A percentile compares a stretch with the other conserved stretches of the same genome.
Conservation (phyloP, 2,888 invertebrate species). For the Syrista parreyssii region DNA sequence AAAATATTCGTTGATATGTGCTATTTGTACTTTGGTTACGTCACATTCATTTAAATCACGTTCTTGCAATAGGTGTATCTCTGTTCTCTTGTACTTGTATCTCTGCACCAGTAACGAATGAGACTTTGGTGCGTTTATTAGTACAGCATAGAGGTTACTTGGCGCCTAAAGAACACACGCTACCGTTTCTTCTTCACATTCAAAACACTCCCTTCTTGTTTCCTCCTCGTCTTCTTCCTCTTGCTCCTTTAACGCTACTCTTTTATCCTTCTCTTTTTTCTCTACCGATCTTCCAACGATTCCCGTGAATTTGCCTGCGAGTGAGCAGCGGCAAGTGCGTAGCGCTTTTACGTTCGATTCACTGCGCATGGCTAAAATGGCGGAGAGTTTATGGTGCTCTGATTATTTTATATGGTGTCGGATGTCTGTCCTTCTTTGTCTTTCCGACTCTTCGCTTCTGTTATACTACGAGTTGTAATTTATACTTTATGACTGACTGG, state of each 20-base stretch:
- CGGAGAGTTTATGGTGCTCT: neutral
- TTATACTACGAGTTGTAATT: neutral
- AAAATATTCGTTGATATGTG: slow-evolving; percentile 44
- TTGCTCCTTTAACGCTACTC: slow-evolving; percentile 18
- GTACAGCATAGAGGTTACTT: neutral
- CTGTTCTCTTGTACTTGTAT: neutral
- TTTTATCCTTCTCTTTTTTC: slow-evolving; percentile 26
- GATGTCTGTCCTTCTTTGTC: neutral
- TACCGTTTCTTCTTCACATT: slow-evolving; percentile 9
- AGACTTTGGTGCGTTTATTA: neutral
- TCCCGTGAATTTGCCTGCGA: slow-evolving; percentile 17
- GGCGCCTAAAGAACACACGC: neutral
- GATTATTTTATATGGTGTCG: neutral
- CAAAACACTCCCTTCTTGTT: slow-evolving; percentile 27
- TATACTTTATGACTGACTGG: neutral
- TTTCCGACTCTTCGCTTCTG: neutral
- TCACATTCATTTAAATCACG: slow-evolving; percentile 47
- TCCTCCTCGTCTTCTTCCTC: slow-evolving; percentile 13
- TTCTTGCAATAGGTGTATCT: neutral
- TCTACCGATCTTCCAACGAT: slow-evolving; percentile 25
- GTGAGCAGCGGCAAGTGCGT: slow-evolving; percentile 25
- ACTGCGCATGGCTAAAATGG: slow-evolving; percentile 40
- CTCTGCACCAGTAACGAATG: neutral
- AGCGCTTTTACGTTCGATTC: slow-evolving; percentile 29
- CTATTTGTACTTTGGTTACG: slow-evolving; percentile 54